phyloP scores from a whole-genome alignment of 2,888 invertebrate genomes.

The Onthophagus sagittarius region DNA sequence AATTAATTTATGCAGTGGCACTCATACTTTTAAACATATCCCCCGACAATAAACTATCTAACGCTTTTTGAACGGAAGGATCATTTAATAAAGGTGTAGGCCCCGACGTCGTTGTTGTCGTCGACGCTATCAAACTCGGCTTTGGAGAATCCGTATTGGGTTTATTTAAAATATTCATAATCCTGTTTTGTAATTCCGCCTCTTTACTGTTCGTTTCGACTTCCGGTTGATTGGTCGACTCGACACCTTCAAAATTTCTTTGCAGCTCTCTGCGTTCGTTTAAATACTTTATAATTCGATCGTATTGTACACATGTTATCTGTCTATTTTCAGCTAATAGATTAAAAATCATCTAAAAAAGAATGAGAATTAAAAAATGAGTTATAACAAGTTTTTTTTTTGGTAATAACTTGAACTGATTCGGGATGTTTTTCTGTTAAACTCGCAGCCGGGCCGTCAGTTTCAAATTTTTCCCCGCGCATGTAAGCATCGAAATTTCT shows the following conservation, averaged over 20 bases:
- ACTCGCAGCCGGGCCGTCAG: constrained; percentile 37
- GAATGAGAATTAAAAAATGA: constrained; percentile 1
- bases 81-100: constrained; percentile 62
- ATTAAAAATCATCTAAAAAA: constrained; percentile 60
- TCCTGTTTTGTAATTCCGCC: constrained; percentile 71
- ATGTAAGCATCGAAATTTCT: constrained; percentile 65
- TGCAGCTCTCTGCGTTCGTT: constrained; percentile 72
- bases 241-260: constrained; percentile 70
- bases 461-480: constrained; percentile 47
- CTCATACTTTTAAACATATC: constrained; percentile 55
- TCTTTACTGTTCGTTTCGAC: constrained; percentile 55
- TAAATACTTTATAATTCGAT: constrained; percentile 68
- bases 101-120: constrained; percentile 32
- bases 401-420: constrained; percentile 56
- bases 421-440: constrained; percentile 57
- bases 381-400: constrained; percentile 16
- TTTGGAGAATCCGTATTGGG: constrained; percentile 38
- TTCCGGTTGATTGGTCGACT: constrained; percentile 53
- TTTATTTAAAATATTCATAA: constrained; percentile 71
- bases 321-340: constrained; percentile 78
- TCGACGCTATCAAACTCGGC: constrained; percentile 34
- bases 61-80: constrained; percentile 73
- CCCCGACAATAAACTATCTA: constrained; percentile 64
- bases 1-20: constrained; percentile 26
- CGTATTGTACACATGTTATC: constrained; percentile 73